Evolutionary conservation across 1,140 invertebrate genomes (phyloP).

Genomic region (Pachypeltis micranthus): DNA sequence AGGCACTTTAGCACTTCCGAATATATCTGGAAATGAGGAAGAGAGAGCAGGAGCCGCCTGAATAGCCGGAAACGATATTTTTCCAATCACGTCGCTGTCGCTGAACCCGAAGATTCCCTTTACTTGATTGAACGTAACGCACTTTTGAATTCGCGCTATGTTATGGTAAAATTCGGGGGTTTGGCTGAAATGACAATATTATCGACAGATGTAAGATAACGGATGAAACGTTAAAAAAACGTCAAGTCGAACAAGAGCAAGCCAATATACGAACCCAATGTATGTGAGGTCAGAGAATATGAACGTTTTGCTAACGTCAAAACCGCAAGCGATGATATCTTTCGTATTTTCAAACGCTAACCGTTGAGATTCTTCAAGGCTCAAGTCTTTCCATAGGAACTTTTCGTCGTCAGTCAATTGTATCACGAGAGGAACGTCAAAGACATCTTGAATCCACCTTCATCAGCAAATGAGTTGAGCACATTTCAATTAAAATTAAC

Average conservation of each 20-base stretch:
- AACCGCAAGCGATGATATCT: slow-evolving; percentile 98
- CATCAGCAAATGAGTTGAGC: no score
- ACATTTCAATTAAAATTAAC: no score
- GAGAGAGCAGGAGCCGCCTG: slow-evolving; percentile 93
- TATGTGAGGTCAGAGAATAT: slow-evolving; percentile 93
- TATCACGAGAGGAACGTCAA: slow-evolving; percentile 91
- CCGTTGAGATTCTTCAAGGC: slow-evolving; percentile 75
- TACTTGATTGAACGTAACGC: slow-evolving; percentile 91
- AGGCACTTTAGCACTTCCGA: slow-evolving; percentile 68
- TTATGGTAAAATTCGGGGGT: slow-evolving; percentile 86
- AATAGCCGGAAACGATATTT: slow-evolving; percentile 92
- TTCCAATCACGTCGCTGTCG: slow-evolving; percentile 90
- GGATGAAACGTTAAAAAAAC: background rate
- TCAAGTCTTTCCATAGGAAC: slow-evolving; percentile 91
- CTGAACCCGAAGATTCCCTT: slow-evolving; percentile 96
- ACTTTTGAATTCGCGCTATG: slow-evolving; percentile 79
- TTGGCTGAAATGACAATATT: slow-evolving; percentile 46
- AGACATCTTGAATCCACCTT: slow-evolving; percentile 95
- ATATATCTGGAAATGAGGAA: slow-evolving; percentile 91
- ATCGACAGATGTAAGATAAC: background rate
- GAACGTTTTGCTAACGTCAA: slow-evolving; percentile 91
- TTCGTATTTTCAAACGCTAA: slow-evolving; percentile 86
- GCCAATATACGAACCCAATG: slow-evolving; percentile 61
- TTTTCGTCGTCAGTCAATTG: slow-evolving; percentile 99
- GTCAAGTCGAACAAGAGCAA: background rate